Evolutionary conservation across 2,797 vertebrate species (phyloP), one percentile per base, ranked within the genome.

Genomic region (Cynopterus sphinx): DNA sequence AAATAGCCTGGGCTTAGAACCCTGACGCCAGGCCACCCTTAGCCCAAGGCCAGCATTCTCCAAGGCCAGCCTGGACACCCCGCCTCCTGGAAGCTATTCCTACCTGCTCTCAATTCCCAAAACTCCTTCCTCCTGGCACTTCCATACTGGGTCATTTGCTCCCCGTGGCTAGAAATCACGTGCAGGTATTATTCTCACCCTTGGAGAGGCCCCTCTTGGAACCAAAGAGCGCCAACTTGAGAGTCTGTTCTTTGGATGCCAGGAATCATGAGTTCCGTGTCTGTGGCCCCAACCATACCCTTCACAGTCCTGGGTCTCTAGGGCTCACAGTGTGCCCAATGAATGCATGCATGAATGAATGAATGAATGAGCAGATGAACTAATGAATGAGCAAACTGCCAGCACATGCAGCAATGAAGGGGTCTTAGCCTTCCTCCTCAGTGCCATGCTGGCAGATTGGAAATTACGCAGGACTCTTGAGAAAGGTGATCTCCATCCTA

Each of bases 281-380:
- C 71, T 43, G 28, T 4, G 36, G 33, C 22, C 43, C 78, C 55
- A 24, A 22, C 26, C 49, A 16, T 2, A 17, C 46, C n/a, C 55
- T 16, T 61, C 39, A 24, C 9, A 0, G 15, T 70, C 46, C 70
- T 83, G 31, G n/a, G 79, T 24, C n/a, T 24, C 24, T 1, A 26
- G 43, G 73, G 81, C 46, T 81, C 39, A 41, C 6, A 3, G 6
- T 15, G 16, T 46, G 36, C 26, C 73, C 24, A 28, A 7, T 6
- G 17, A 1, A 43, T 0, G 26, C 8, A 33, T 4, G 28, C 1
- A 36, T 0, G 26, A 8, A 31, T 6, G 31, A 8, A 6, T 17
- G 31, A 46, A 92, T 28, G 33, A 26, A 53, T 3, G 63, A 15
- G 26, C 1, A 21, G 22, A 36, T 1, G 6, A 49, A 65, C 17